Percentiles rank a stretch among this genome's conserved stretches.
Conservation (phyloP, 2,797 vertebrate species). For the Macrochelys suwanniensis region DNA sequence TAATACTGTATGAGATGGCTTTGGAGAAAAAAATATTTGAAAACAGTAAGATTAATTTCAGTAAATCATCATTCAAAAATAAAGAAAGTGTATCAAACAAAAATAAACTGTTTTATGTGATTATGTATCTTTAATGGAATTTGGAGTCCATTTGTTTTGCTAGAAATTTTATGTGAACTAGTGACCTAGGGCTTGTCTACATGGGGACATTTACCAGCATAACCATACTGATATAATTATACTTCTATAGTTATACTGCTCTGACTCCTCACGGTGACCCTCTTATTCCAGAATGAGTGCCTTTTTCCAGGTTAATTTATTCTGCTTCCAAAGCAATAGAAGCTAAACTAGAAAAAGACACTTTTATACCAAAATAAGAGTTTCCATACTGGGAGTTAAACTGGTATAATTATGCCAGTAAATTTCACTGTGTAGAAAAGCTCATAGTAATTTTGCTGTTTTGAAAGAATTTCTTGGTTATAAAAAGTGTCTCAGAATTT, state of each 20-base stretch:
- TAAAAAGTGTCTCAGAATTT: constrained; percentile 68
- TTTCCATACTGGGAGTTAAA: constrained; percentile 37
- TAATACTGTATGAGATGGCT: constrained; percentile 13
- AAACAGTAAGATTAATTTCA: constrained; percentile 65
- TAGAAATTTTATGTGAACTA: constrained; percentile 55
- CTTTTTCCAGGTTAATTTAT: constrained; percentile 41
- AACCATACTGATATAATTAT: constrained; percentile 60
- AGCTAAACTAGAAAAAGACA: constrained; percentile 28
- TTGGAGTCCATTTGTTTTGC: constrained; percentile 46
- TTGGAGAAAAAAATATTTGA: constrained; percentile 60
- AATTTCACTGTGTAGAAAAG: constrained; percentile 32
- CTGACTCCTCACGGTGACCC: constrained; percentile 55
- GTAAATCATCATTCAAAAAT: constrained; percentile 63
- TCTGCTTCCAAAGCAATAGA: constrained; percentile 18
- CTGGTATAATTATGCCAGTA: constrained; percentile 53
- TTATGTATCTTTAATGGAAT: constrained; percentile 35
- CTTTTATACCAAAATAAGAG: constrained; percentile 59
- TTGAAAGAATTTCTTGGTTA: constrained; percentile 72
- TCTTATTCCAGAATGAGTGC: constrained; percentile 60
- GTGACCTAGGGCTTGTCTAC: constrained; percentile 59
- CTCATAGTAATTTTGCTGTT: constrained; percentile 54
- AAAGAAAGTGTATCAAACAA: constrained; percentile 59
- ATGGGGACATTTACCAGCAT: constrained; percentile 28
- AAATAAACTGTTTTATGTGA: constrained; percentile 46
- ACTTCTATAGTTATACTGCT: constrained; percentile 64